Evolutionary conservation across 2,113 vertebrate species (phyloP).

Genomic region (Orientallactaga bullata): DNA sequence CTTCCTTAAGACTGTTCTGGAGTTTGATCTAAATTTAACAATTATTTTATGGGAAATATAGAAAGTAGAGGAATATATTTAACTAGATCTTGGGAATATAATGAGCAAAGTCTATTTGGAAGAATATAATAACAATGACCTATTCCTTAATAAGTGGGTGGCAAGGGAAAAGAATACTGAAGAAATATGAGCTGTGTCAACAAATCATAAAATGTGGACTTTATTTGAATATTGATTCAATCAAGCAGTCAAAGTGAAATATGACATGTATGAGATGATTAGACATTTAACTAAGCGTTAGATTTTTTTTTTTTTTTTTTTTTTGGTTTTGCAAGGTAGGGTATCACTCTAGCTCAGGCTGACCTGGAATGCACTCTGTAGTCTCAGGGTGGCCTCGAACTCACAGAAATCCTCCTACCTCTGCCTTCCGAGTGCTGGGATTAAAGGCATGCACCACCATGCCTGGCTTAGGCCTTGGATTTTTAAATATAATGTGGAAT

Average conservation of each 20-base stretch:
- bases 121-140: background rate
- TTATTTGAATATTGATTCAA: constrained; percentile 7
- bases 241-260: background rate
- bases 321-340: too few relatives aligned
- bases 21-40: constrained; percentile 12
- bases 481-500: constrained; percentile 1
- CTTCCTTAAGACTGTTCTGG: background rate
- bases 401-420: too few relatives aligned
- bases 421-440: too few relatives aligned
- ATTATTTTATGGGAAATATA: background rate
- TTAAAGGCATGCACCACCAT: too few relatives aligned
- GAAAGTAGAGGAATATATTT: background rate
- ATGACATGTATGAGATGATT: background rate
- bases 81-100: background rate
- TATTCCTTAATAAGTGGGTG: background rate
- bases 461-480: too few relatives aligned
- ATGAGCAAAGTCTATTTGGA: background rate
- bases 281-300: background rate
- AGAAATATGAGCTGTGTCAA: background rate
- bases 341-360: too few relatives aligned
- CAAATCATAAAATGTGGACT: background rate
- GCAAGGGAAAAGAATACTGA: background rate
- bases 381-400: too few relatives aligned
- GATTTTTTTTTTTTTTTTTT: too few relatives aligned
- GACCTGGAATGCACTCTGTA: too few relatives aligned